A percentile compares a stretch with the other conserved stretches of the same genome.
Evolutionary conservation across 1,140 invertebrate genomes (phyloP).

Genomic region (Drosophila triauraria): DNA sequence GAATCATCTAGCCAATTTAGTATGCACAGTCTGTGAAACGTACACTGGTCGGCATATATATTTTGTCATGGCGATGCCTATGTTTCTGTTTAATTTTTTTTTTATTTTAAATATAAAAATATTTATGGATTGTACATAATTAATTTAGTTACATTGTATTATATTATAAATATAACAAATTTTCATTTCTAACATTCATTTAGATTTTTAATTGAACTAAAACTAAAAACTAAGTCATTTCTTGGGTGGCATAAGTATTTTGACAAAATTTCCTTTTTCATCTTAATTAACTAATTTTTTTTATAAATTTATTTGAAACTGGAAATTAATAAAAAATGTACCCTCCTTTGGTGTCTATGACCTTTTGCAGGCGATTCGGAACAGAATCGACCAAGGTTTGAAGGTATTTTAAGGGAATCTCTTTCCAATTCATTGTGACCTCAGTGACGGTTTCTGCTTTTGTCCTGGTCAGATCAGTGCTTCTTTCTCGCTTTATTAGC

Average conservation of each 20-base stretch:
- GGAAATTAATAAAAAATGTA: slow-evolving; percentile 32
- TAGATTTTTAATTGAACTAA: neutral
- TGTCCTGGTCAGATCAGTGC: neutral
- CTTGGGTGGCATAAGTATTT: too few relatives aligned
- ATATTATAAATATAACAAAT: too few relatives aligned
- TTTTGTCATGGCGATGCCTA: too few relatives aligned
- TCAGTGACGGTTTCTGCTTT: neutral
- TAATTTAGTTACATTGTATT: too few relatives aligned
- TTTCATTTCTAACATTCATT: neutral
- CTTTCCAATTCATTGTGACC: neutral
- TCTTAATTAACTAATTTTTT: neutral
- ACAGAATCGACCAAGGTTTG: slow-evolving; percentile 22
- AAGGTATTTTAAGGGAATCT: neutral
- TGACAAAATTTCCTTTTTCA: too few relatives aligned
- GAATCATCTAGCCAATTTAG: too few relatives aligned
- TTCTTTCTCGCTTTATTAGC: slow-evolving; percentile 30
- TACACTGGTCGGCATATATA: too few relatives aligned
- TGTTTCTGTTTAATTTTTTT: too few relatives aligned
- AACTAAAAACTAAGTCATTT: too few relatives aligned
- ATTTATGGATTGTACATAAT: too few relatives aligned
- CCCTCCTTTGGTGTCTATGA: slow-evolving; percentile 11
- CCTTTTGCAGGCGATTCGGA: neutral
- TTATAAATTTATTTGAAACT: slow-evolving; percentile 2
- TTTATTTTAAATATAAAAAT: neutral
- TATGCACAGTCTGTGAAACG: too few relatives aligned